Percentiles rank a stretch among this genome's conserved stretches.
Evolutionary conservation across 1,140 invertebrate genomes (phyloP).

Genomic region (Drosophila persimilis): DNA sequence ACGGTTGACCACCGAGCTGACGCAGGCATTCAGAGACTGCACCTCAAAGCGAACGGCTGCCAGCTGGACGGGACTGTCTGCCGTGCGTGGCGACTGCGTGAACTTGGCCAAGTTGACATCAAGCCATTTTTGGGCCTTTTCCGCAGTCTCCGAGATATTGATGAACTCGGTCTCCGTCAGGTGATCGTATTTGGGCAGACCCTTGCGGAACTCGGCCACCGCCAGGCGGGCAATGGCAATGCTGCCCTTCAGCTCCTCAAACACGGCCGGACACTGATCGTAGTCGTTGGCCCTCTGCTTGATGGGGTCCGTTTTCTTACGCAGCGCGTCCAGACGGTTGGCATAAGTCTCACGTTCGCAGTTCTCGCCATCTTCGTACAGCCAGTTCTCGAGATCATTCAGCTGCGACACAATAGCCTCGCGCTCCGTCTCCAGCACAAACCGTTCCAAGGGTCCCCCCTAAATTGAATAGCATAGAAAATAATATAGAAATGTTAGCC

Average conservation of each 20-base stretch:
- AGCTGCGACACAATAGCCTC: slow-evolving; percentile 88
- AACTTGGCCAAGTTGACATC: slow-evolving; percentile 88
- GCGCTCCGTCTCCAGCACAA: slow-evolving; percentile 89
- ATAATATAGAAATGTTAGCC: background rate
- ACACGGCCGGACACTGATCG: slow-evolving; percentile 88
- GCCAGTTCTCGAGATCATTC: slow-evolving; percentile 96
- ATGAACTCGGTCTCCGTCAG: slow-evolving; percentile 91
- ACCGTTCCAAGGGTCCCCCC: slow-evolving; percentile 90
- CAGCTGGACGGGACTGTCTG: slow-evolving; percentile 89
- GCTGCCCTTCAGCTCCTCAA: slow-evolving; percentile 90
- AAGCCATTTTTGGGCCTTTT: slow-evolving; percentile 88
- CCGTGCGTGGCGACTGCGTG: slow-evolving; percentile 85
- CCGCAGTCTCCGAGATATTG: slow-evolving; percentile 86
- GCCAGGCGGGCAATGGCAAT: slow-evolving; percentile 91
- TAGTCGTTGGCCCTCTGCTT: slow-evolving; percentile 91
- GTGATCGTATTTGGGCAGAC: slow-evolving; percentile 93
- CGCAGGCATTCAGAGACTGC: slow-evolving; percentile 83
- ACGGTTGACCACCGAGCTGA: slow-evolving; percentile 82
- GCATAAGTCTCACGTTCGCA: slow-evolving; percentile 90
- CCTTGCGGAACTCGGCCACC: slow-evolving; percentile 86
- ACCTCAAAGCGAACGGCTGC: slow-evolving; percentile 90
- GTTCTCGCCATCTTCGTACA: slow-evolving; percentile 97
- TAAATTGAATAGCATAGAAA: slow-evolving; percentile 80
- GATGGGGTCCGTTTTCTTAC: slow-evolving; percentile 92
- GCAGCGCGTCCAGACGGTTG: slow-evolving; percentile 85